A percentile compares a stretch with the other conserved stretches of the same genome.
phyloP scores from a whole-genome alignment of 2,113 vertebrate species.

The Synodontis membranacea region DNA sequence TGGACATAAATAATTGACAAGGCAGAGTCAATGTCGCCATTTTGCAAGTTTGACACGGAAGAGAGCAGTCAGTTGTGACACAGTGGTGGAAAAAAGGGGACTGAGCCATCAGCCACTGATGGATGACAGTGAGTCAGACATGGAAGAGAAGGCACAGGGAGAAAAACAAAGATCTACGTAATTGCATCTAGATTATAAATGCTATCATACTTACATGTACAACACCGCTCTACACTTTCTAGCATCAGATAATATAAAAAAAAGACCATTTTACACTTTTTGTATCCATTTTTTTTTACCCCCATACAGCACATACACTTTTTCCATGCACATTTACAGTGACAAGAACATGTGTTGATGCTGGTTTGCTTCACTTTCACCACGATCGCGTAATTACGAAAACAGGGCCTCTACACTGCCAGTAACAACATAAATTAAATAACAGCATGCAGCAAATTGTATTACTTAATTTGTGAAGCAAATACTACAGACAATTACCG shows the following conservation, averaged over 20 bases:
- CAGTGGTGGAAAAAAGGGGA: slow-evolving; percentile 32
- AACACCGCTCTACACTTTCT: background rate
- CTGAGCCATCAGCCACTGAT: slow-evolving; percentile 6
- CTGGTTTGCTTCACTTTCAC: slow-evolving; percentile 18
- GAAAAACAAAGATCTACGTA: background rate
- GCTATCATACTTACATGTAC: background rate
- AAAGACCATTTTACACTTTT: background rate
- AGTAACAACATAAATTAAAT: slow-evolving; percentile 12
- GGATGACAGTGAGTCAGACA: background rate
- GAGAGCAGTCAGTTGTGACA: slow-evolving; percentile 58
- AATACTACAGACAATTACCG: slow-evolving; percentile 8
- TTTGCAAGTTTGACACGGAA: slow-evolving; percentile 48
- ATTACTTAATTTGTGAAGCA: background rate
- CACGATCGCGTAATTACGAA: slow-evolving; percentile 21
- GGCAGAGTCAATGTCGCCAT: slow-evolving; percentile 44
- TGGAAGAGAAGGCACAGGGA: background rate
- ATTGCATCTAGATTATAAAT: background rate
- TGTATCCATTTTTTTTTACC: background rate
- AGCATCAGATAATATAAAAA: background rate
- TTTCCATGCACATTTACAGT: background rate
- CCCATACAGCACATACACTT: background rate
- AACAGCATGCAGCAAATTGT: slow-evolving; percentile 30
- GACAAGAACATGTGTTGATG: background rate
- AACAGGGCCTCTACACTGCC: slow-evolving; percentile 10
- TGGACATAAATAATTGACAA: slow-evolving; percentile 49